Evolutionary conservation across 2,113 vertebrate genomes (phyloP).

Genomic region (Leuciscus idus): DNA sequence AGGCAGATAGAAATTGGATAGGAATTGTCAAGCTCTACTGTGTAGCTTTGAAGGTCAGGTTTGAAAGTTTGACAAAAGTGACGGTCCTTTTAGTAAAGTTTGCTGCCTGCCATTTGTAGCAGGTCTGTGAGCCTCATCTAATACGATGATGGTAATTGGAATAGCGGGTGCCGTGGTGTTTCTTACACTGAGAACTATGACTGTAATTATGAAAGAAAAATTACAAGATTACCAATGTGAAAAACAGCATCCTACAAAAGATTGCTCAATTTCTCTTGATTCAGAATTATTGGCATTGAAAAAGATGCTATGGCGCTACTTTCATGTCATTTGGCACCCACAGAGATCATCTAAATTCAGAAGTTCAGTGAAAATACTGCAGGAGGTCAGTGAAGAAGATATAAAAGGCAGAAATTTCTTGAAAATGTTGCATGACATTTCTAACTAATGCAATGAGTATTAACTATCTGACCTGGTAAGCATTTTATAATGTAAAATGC

Average conservation of each 20-base stretch:
- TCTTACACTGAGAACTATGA: not conserved
- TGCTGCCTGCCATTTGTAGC: not conserved
- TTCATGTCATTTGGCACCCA: not conserved
- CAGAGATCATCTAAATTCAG: not conserved
- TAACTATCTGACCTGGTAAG: not conserved
- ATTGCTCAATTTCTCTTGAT: not conserved
- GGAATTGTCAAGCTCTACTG: slow-evolving; percentile 14
- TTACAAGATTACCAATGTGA: not conserved
- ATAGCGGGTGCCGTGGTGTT: not conserved
- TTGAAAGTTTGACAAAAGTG: slow-evolving; percentile 21
- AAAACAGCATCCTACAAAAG: slow-evolving; percentile 11
- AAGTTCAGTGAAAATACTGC: not conserved
- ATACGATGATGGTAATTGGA: slow-evolving; percentile 1
- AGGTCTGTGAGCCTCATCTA: slow-evolving; percentile 15
- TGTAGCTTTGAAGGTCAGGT: slow-evolving; percentile 33
- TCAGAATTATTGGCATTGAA: not conserved
- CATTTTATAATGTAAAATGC: not conserved
- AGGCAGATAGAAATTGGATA: slow-evolving; percentile 6
- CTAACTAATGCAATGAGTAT: not conserved
- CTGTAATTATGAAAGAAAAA: slow-evolving; percentile 14
- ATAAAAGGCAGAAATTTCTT: not conserved
- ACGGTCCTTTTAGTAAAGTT: slow-evolving; percentile 18
- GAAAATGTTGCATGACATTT: not conserved
- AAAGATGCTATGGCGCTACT: not conserved
- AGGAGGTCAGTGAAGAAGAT: no score